Evolutionary conservation across 92 coral and sea anemone species (phyloP).

Genomic region (Palythoa grandiflora): DNA sequence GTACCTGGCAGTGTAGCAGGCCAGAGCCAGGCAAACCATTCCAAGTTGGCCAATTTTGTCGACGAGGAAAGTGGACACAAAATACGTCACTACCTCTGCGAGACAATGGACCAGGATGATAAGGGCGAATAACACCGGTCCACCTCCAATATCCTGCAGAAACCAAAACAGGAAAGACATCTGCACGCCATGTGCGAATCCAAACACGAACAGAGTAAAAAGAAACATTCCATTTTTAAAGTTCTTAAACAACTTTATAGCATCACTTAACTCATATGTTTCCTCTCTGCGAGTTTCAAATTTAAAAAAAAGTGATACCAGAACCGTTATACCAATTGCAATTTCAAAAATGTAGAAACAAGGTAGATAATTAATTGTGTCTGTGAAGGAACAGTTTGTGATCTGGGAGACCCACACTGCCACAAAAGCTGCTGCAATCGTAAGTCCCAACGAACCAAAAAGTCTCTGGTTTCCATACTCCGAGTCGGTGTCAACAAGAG

Average conservation of each 20-base stretch:
- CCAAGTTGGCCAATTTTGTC: slow-evolving; percentile 80
- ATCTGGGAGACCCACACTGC: slow-evolving; percentile 74
- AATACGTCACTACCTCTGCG: slow-evolving; percentile 83
- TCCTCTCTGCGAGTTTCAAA: slow-evolving; percentile 61
- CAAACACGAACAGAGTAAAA: slow-evolving; percentile 73
- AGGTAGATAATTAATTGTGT: slow-evolving; percentile 81
- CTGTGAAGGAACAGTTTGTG: slow-evolving; percentile 73
- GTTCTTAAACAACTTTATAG: slow-evolving; percentile 69
- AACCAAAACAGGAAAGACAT: slow-evolving; percentile 86
- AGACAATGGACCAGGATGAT: slow-evolving; percentile 78
- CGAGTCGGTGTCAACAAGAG: slow-evolving; percentile 78
- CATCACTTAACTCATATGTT: slow-evolving; percentile 57
- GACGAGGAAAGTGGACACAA: slow-evolving; percentile 64
- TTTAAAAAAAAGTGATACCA: slow-evolving; percentile 78
- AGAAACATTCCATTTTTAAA: slow-evolving; percentile 81
- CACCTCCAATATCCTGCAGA: slow-evolving; percentile 87
- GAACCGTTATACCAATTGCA: slow-evolving; percentile 78
- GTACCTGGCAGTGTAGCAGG: slow-evolving; percentile 84
- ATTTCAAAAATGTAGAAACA: slow-evolving; percentile 84
- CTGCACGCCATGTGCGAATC: slow-evolving; percentile 82
- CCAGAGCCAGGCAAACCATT: slow-evolving; percentile 79
- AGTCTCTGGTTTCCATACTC: slow-evolving; percentile 86
- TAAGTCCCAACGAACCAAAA: slow-evolving; percentile 83
- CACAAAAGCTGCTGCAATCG: slow-evolving; percentile 76
- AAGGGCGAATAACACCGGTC: slow-evolving; percentile 75